phyloP scores from a whole-genome alignment of 2,797 vertebrate genomes.

The Scarus forsteni region DNA sequence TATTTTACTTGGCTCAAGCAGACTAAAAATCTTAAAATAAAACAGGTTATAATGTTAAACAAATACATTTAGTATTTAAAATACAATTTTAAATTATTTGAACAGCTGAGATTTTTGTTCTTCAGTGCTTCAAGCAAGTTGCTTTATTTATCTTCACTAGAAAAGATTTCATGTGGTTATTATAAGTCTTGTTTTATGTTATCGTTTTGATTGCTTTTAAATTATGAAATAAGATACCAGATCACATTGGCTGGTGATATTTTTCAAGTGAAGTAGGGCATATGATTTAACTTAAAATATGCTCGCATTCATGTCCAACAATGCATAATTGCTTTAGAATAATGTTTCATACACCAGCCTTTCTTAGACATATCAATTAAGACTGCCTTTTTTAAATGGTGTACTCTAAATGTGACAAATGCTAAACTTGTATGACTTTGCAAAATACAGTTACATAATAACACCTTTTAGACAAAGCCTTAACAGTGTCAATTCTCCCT shows the following conservation, averaged over 20 bases:
- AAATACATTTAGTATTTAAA: conserved; percentile 11
- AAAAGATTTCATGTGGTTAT: background rate
- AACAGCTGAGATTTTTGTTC: background rate
- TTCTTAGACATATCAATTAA: conserved; percentile 5
- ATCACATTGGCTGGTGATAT: too few relatives aligned
- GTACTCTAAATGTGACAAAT: conserved; percentile 33
- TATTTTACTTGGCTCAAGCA: background rate
- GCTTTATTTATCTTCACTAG: conserved; percentile 1
- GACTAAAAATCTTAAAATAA: background rate
- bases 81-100: background rate
- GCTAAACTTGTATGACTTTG: conserved; percentile 3
- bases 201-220: too few relatives aligned
- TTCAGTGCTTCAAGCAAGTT: background rate
- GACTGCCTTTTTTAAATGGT: conserved; percentile 8
- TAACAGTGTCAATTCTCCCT: conserved; percentile 30
- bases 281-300: too few relatives aligned
- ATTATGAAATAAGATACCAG: too few relatives aligned
- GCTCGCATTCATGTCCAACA: too few relatives aligned
- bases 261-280: too few relatives aligned
- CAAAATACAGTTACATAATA: conserved; percentile 20
- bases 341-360: conserved; percentile 1
- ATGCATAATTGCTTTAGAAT: background rate
- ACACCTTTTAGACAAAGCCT: conserved; percentile 38
- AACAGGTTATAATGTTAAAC: conserved; percentile 9
- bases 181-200: background rate